Evolutionary conservation across 2,113 vertebrate genomes (phyloP).

Genomic region (Rhabdomys dilectus): DNA sequence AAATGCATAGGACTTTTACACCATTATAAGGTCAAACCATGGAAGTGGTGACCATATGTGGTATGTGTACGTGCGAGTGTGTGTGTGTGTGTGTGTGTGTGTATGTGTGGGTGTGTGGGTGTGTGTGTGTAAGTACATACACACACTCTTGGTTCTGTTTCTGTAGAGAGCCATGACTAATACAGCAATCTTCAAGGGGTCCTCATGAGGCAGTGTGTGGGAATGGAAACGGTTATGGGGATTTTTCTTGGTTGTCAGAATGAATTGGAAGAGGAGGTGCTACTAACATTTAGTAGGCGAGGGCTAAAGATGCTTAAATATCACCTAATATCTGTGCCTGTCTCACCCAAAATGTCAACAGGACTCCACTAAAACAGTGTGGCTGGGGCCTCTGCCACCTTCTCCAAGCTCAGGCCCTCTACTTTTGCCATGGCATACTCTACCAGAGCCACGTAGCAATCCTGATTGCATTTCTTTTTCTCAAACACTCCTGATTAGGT

Average conservation of each 20-base stretch:
- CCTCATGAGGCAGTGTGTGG: neutral
- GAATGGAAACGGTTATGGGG: neutral
- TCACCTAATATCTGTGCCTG: neutral
- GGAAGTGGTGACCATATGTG: neutral
- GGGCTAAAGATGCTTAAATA: neutral
- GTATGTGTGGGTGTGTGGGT: neutral
- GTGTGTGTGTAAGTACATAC: neutral
- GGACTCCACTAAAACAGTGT: neutral
- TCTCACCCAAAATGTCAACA: neutral
- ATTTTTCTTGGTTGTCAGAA: constrained; percentile 31
- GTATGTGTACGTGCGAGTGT: neutral
- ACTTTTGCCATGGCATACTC: neutral
- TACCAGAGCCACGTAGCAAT: neutral
- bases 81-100: neutral
- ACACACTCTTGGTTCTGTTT: neutral
- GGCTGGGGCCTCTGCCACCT: neutral
- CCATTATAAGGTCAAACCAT: neutral
- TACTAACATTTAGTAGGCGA: neutral
- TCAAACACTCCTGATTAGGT: neutral
- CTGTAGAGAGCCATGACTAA: constrained; percentile 10
- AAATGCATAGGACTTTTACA: neutral
- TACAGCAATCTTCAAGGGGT: neutral
- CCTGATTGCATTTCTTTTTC: neutral
- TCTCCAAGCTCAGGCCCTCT: neutral
- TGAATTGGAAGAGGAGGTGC: constrained; percentile 23